phyloP scores from a whole-genome alignment of 2,888 invertebrate species.

The Cylloceria caligata region DNA sequence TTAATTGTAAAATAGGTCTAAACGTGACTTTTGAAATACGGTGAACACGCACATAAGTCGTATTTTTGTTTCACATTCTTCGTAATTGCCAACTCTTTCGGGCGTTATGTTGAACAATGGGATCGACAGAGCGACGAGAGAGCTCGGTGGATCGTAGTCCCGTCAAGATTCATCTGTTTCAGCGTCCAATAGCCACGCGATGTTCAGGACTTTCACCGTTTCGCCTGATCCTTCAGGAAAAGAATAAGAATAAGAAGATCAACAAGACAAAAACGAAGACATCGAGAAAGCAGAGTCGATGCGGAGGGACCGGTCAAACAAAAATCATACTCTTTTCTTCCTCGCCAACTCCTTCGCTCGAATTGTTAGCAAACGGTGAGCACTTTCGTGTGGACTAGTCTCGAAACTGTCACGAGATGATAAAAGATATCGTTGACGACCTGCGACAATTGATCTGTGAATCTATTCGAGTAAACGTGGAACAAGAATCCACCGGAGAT shows the following conservation, averaged over 20 bases:
- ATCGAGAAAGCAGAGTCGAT: neutral
- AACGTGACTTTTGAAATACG: neutral
- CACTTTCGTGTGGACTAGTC: conserved; percentile 19
- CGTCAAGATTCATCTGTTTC: conserved; percentile 65
- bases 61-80: conserved; percentile 26
- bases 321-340: conserved; percentile 42
- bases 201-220: conserved; percentile 38
- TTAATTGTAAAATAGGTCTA: neutral
- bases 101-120: conserved; percentile 25
- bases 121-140: conserved; percentile 43
- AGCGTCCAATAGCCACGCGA: conserved; percentile 52
- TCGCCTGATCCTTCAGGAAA: conserved; percentile 38
- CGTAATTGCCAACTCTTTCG: neutral
- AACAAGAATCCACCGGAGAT: neutral
- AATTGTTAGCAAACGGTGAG: conserved; percentile 51
- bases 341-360: conserved; percentile 56
- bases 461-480: conserved; percentile 3
- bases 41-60: neutral
- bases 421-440: conserved; percentile 24
- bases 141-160: conserved; percentile 61
- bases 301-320: neutral
- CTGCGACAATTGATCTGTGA: conserved; percentile 2
- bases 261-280: conserved; percentile 1
- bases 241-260: conserved; percentile 22
- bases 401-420: conserved; percentile 11